Conservation (phyloP, 2,797 vertebrate species). For the Pangasius larnaudii region DNA sequence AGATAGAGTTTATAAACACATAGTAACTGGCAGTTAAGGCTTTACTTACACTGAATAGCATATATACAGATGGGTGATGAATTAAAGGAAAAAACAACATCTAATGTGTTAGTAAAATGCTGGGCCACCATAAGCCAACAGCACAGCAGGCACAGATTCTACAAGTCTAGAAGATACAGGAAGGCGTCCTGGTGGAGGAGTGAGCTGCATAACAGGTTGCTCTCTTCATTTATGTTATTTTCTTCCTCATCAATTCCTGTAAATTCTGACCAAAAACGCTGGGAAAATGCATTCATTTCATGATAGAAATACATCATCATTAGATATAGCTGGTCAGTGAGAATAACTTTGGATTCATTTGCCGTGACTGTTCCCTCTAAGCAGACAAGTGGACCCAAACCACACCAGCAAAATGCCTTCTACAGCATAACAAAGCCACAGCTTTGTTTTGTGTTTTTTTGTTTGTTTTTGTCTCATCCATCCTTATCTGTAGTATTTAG, state of each 20-base stretch:
- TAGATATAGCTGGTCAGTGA: background rate
- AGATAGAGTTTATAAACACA: background rate
- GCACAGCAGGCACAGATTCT: background rate
- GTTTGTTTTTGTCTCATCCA: background rate
- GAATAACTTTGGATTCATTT: background rate
- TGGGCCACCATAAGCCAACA: background rate
- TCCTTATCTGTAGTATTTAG: background rate
- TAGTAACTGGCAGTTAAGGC: background rate
- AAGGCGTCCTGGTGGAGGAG: background rate
- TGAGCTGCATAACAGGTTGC: background rate
- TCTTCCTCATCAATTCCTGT: background rate
- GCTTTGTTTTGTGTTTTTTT: background rate
- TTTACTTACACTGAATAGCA: background rate
- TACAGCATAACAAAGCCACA: background rate
- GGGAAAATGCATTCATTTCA: background rate
- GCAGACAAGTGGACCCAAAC: background rate
- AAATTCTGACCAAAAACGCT: background rate
- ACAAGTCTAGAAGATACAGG: background rate
- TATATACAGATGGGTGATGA: background rate
- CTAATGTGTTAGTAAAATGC: background rate
- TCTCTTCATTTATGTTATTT: background rate
- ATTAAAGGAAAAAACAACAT: background rate
- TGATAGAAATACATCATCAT: background rate
- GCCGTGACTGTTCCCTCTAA: background rate
- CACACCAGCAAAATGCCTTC: background rate